These are phyloP conservation scores for Pipistrellus kuhlii DNA, from an alignment of 2,797 vertebrate genomes.

Conservation along the genomic window DNA sequence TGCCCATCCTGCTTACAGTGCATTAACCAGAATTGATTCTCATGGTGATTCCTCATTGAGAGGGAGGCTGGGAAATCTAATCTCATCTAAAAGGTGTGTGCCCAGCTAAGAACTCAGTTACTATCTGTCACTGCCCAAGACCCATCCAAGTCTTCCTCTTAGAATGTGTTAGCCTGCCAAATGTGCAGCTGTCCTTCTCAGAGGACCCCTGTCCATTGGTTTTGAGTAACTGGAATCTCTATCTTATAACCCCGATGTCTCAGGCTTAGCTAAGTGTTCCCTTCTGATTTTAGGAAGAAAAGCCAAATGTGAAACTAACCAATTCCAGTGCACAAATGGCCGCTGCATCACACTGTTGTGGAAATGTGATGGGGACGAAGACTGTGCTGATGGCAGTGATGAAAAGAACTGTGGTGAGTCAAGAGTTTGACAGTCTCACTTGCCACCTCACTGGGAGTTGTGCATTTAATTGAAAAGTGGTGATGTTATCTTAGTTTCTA, in stretches of 20 bases:
- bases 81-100: background rate
- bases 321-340: slow-evolving; percentile 96
- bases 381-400: slow-evolving; percentile 96
- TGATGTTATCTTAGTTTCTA: background rate
- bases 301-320: slow-evolving; percentile 93
- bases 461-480: background rate
- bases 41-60: background rate
- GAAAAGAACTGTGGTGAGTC: slow-evolving; percentile 95
- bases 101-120: background rate
- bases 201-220: background rate
- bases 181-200: background rate
- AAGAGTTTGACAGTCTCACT: background rate
- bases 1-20: background rate
- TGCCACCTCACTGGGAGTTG: background rate
- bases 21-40: background rate
- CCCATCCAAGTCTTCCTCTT: background rate
- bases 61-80: background rate
- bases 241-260: background rate
- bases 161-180: background rate
- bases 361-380: slow-evolving; percentile 97
- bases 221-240: background rate
- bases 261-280: slow-evolving; percentile 39
- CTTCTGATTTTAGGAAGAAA: slow-evolving; percentile 88
- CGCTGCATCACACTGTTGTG: slow-evolving; percentile 96
- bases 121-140: background rate